Conservation (phyloP, 2,797 vertebrate genomes). For the Peromyscus eremicus region DNA sequence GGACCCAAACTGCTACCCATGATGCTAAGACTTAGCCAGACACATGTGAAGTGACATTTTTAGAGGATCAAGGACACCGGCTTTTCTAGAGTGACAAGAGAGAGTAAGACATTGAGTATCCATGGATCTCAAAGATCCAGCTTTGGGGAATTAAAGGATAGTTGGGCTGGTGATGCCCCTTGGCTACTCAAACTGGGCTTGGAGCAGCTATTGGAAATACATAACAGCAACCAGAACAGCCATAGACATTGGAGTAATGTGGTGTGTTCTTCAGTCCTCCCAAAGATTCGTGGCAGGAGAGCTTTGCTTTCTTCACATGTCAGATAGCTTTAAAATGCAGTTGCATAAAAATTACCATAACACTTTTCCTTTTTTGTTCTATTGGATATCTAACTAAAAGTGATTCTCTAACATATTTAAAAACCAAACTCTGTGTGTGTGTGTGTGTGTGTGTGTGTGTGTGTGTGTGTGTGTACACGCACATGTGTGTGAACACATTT, state of each 20-base stretch:
- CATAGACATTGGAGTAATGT: fast-evolving
- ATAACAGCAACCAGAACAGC: background rate
- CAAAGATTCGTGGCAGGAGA: background rate
- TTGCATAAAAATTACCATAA: background rate
- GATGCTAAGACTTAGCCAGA: background rate
- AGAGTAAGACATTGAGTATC: background rate
- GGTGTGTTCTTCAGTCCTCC: background rate
- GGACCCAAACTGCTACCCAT: background rate
- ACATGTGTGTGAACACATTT: background rate
- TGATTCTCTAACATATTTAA: background rate
- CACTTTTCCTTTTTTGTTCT: conserved; percentile 25
- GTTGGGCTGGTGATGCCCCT: background rate
- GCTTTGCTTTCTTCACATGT: background rate
- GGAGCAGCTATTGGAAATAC: fast-evolving
- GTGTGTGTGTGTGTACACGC: no score
- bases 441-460: background rate
- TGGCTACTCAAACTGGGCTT: background rate
- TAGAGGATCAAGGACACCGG: background rate
- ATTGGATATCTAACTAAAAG: conserved; percentile 2
- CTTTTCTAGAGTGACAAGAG: background rate
- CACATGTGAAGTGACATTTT: background rate
- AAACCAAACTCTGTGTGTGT: background rate
- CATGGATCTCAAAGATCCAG: background rate
- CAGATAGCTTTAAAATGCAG: background rate
- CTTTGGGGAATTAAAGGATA: background rate